Percentiles rank a stretch among this genome's conserved stretches.
Evolutionary conservation across 2,888 invertebrate genomes (phyloP).

Genomic region (Cosmia pyralina): DNA sequence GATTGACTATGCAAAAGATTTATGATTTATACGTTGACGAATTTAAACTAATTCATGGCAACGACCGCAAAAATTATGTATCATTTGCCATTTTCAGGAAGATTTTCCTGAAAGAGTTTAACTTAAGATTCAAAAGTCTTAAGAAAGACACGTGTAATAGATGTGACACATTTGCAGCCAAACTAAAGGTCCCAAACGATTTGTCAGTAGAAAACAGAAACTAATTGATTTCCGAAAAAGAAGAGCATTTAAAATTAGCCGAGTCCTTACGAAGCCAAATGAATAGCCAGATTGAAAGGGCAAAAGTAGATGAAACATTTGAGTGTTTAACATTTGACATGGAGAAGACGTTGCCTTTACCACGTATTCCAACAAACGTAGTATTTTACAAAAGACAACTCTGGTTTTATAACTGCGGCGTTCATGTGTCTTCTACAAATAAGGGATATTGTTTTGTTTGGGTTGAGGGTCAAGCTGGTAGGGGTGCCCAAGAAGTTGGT

Average conservation of each 20-base stretch:
- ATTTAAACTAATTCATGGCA: slow-evolving; percentile 22
- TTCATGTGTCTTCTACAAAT: slow-evolving; percentile 23
- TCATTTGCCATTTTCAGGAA: slow-evolving; percentile 7
- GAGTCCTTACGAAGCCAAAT: slow-evolving; percentile 24
- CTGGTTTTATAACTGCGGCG: slow-evolving; percentile 30
- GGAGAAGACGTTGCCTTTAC: slow-evolving; percentile 38
- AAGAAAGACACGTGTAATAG: not conserved
- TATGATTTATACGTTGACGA: slow-evolving; percentile 27
- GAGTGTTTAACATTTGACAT: slow-evolving; percentile 36
- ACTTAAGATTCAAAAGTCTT: slow-evolving; percentile 17
- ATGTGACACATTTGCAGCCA: slow-evolving; percentile 20
- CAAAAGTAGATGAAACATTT: slow-evolving; percentile 28
- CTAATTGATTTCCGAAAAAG: slow-evolving; percentile 20
- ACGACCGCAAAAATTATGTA: slow-evolving; percentile 22
- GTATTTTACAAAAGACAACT: slow-evolving; percentile 37
- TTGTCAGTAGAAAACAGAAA: slow-evolving; percentile 19
- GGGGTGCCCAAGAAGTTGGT: slow-evolving; percentile 37
- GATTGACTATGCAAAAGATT: slow-evolving; percentile 26
- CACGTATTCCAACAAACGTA: slow-evolving; percentile 34
- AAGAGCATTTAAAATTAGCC: slow-evolving; percentile 27
- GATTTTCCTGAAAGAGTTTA: slow-evolving; percentile 4
- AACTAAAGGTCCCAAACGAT: slow-evolving; percentile 17
- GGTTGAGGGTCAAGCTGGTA: slow-evolving; percentile 38
- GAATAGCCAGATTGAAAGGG: slow-evolving; percentile 25
- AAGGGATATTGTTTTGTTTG: slow-evolving; percentile 25